Evolutionary conservation across 2,113 vertebrate species (phyloP), one percentile per base, ranked within the genome.

Genomic region (Otis tarda): DNA sequence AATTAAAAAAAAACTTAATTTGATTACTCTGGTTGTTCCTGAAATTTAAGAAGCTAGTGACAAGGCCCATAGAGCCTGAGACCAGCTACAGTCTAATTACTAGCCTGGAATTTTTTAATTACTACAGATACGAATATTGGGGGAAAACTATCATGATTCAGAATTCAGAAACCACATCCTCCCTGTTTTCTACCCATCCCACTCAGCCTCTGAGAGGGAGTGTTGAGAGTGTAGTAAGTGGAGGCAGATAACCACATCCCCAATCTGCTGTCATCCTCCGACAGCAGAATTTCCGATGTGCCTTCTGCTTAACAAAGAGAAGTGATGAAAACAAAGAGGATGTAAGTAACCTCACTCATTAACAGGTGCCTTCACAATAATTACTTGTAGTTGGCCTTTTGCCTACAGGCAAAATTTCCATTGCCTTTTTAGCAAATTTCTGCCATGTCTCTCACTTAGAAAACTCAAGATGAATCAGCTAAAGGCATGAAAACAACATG

Each of bases 161-260:
- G 56, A 92, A 80, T 83, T 95, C 47, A 63, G 82, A 96, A 97
- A 90, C 93, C 92, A 96, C 96, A 94, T 97, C 89, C 95, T 97
- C 83, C 85, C 28, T 61, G 7, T 90, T 90, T 95, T 87, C 75
- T 94, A 93, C 71, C 25, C 87, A 90, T 94, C 93, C 69, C 69
- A 89, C 89, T 94, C 91, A 94, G 81, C 67, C 76, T 89, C 59
- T 70, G 57, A 93, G 76, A 96, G 73, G 65, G 92, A 94, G 73
- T 50, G 74, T 45, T 94, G 68, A 94, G 74, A 76, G n/a, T 73
- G 33, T 57, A 70, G 70, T 55, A 77, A 67, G 68, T 69, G 69
- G 90, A 96, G 90, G 81, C 81, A 84, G 71, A 93, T 78, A 90
- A 95, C 86, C 94, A 94, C 70, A 95, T 92, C 74, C 82, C 81